Base-by-base conservation (phyloP, 64 coral and sea anemone species). In the Cladopsammia gracilis region DNA sequence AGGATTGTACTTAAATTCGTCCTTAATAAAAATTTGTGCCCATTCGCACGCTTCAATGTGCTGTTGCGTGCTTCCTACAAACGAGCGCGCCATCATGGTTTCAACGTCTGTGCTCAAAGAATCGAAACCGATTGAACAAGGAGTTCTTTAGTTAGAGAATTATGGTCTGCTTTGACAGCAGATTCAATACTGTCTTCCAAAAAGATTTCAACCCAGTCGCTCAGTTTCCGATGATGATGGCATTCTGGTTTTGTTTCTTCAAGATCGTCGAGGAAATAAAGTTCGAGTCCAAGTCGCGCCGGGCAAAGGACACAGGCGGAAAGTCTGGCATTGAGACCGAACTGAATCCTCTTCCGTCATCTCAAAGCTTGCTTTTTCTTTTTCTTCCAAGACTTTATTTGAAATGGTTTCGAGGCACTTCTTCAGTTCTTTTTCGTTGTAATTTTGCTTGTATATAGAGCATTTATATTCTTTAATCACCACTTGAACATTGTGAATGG, bases 1-100 rank as follows among this genome's bases (percentile, higher is more conserved):
- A 10, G 62, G 24, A 67, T 67, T 85, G 62, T 68, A 68, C n/a
- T 68, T 68, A n/a, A 68, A 85, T 67, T 85, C 82, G 18, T 85
- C 61, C 4, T 46, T 19, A 44, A 85, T 19, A 49, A 47, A 85
- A 6, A 61, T 61, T 68, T 67, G 46, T 24, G 65, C 45, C 19
- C 26, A 67, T 1, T 67, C 82, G 48, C 43, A 45, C 8, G 82
- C n/a, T 11, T 85, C 61, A 49, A 85, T 47, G 43, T 85, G 60
- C 9, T 85, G 6, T 62, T 19, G 26, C 25, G 5, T 19, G 43
- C 26, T 11, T 68, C 16, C 53, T 56, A 4, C 43, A 59, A 65
- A 18, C 2, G 10, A 6, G 53, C 53, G 53, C 6, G 7, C 53
- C 53, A 85, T 46, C 9, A 85, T 68, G 10, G 34, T 50, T 7